A percentile compares a stretch with the other conserved stretches of the same genome.
phyloP scores from a whole-genome alignment of 2,888 invertebrate species.

The Alloscopus bannaensis region DNA sequence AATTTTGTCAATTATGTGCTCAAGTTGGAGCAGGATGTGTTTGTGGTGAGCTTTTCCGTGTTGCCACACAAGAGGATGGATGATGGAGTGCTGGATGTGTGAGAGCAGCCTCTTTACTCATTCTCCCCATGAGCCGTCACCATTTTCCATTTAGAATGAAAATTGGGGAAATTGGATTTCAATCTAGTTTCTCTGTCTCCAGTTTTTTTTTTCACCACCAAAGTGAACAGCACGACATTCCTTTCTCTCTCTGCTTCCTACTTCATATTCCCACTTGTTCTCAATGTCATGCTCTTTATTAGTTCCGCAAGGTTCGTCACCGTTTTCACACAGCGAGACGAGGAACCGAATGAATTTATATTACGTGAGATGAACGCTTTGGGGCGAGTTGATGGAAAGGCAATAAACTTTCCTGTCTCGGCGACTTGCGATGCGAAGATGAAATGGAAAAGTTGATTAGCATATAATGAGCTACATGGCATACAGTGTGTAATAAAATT shows the following conservation, averaged over 20 bases:
- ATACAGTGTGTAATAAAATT: not conserved
- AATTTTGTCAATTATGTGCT: constrained; percentile 19
- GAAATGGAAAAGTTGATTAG: constrained; percentile 9
- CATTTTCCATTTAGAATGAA: constrained; percentile 36
- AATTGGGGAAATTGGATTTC: constrained; percentile 52
- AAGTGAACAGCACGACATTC: not conserved
- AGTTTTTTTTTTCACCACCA: not conserved
- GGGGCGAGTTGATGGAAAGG: not conserved
- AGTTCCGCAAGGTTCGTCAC: not conserved
- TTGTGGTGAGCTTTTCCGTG: not conserved
- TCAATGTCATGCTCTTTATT: not conserved
- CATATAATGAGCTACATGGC: constrained; percentile 13
- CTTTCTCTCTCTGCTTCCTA: too few relatives aligned
- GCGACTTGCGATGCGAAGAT: too few relatives aligned
- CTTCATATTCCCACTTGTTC: constrained; percentile 3
- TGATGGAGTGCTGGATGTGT: not conserved
- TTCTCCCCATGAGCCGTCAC: constrained; percentile 21
- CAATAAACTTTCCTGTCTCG: too few relatives aligned
- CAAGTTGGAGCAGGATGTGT: not conserved
- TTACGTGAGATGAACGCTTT: not conserved
- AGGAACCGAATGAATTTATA: not conserved
- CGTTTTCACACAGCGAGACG: not conserved
- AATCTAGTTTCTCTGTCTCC: constrained; percentile 15
- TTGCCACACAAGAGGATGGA: not conserved
- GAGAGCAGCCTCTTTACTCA: constrained; percentile 6